Evolutionary conservation across 1,140 invertebrate genomes (phyloP).

Genomic region (Zeugodacus cucurbitae): DNA sequence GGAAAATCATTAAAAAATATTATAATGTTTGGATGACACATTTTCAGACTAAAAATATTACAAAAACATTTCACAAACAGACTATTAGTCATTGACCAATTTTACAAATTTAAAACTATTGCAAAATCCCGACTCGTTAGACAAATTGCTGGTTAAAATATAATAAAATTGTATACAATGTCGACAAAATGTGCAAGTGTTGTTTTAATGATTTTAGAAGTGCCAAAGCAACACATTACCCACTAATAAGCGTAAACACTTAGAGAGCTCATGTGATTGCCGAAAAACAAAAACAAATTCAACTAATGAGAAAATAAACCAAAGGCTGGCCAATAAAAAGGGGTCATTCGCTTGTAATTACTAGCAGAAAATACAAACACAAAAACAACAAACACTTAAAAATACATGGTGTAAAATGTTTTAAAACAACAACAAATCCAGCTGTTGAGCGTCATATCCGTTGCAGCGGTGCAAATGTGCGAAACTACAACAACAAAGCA

Average conservation of each 20-base stretch:
- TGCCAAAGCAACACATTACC: background rate
- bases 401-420: background rate
- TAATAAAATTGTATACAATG: too few species aligned
- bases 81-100: too few species aligned
- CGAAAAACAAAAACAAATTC: background rate
- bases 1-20: too few species aligned
- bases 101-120: too few species aligned
- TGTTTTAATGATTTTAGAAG: too few species aligned
- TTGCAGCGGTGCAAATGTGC: background rate
- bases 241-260: background rate
- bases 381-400: background rate
- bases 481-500: background rate
- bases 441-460: background rate
- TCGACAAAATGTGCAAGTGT: too few species aligned
- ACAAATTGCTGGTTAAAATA: too few species aligned
- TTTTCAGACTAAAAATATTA: too few species aligned
- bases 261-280: background rate
- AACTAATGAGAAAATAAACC: background rate
- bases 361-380: background rate
- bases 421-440: background rate
- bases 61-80: too few species aligned
- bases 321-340: background rate
- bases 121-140: too few species aligned
- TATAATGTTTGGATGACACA: too few species aligned
- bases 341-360: background rate